These are phyloP conservation scores for Phorcus lineatus DNA, from an alignment of 2,888 invertebrate species.

Conservation along the genomic window DNA sequence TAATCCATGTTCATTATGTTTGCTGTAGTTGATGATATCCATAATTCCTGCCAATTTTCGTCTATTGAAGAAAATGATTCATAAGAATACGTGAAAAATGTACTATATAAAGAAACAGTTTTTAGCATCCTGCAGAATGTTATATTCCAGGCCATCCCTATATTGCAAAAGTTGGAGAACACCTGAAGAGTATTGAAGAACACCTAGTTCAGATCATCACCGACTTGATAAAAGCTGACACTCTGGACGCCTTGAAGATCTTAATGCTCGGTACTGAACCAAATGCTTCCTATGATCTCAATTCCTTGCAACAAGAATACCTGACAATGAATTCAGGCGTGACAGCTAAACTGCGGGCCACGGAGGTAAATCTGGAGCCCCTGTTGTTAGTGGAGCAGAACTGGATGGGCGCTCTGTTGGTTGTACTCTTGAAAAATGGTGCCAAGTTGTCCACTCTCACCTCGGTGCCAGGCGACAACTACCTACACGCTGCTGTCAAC, in stretches of 20 bases:
- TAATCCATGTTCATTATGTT: too few relatives aligned
- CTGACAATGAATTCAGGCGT: background rate
- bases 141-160: background rate
- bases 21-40: too few relatives aligned
- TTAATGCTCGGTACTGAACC: background rate
- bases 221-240: background rate
- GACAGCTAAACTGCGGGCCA: background rate
- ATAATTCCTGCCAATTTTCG: too few relatives aligned
- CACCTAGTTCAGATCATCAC: background rate
- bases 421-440: slow-evolving; percentile 39
- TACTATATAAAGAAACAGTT: too few relatives aligned
- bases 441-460: slow-evolving; percentile 36
- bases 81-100: too few relatives aligned
- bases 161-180: background rate
- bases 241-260: background rate
- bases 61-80: too few relatives aligned
- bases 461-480: slow-evolving; percentile 45
- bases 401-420: slow-evolving; percentile 46
- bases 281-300: too few relatives aligned
- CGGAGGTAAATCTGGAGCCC: background rate
- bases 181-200: background rate
- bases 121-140: too few relatives aligned
- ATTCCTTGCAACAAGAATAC: too few relatives aligned
- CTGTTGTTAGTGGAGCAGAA: background rate
- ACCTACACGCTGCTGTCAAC: slow-evolving; percentile 50